These are phyloP conservation scores for Hypothenemus hampei DNA, from an alignment of 1,140 invertebrate genomes.

Conservation along the genomic window DNA sequence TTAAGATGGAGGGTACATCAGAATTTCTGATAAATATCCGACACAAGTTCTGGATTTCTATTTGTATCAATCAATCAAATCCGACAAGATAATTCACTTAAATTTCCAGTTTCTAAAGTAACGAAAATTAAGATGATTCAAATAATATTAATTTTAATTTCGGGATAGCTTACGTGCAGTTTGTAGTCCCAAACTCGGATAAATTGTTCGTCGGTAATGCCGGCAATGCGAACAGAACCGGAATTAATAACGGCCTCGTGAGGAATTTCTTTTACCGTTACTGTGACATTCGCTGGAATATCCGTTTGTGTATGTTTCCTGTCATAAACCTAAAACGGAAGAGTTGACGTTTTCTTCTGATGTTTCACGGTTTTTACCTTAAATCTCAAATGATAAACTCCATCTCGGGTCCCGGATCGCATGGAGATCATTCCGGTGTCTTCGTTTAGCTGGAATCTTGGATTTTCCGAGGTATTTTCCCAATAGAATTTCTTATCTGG, in stretches of 20 bases:
- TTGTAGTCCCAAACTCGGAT: constrained; percentile 91
- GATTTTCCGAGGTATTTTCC: constrained; percentile 72
- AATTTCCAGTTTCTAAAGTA: too few relatives aligned
- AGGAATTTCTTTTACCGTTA: constrained; percentile 88
- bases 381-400: constrained; percentile 80
- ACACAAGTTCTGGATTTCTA: too few relatives aligned
- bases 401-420: constrained; percentile 83
- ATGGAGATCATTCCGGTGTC: constrained; percentile 94
- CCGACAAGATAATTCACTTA: too few relatives aligned
- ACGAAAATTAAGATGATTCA: too few relatives aligned
- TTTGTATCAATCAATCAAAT: too few relatives aligned
- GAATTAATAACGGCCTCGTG: constrained; percentile 94
- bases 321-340: constrained; percentile 67
- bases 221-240: constrained; percentile 86
- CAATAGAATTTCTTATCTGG: constrained; percentile 96
- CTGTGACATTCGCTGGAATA: constrained; percentile 87
- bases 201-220: constrained; percentile 95
- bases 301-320: constrained; percentile 88
- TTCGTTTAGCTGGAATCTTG: constrained; percentile 80
- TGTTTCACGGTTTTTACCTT: too few relatives aligned
- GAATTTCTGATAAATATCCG: too few relatives aligned
- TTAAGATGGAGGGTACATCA: too few relatives aligned
- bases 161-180: constrained; percentile 33
- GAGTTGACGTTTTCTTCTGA: too few relatives aligned
- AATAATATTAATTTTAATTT: too few relatives aligned